Percentiles rank a stretch among this genome's conserved stretches.
Conservation (phyloP, 92 coral and sea anemone species). For the Pocillopora grandis region DNA sequence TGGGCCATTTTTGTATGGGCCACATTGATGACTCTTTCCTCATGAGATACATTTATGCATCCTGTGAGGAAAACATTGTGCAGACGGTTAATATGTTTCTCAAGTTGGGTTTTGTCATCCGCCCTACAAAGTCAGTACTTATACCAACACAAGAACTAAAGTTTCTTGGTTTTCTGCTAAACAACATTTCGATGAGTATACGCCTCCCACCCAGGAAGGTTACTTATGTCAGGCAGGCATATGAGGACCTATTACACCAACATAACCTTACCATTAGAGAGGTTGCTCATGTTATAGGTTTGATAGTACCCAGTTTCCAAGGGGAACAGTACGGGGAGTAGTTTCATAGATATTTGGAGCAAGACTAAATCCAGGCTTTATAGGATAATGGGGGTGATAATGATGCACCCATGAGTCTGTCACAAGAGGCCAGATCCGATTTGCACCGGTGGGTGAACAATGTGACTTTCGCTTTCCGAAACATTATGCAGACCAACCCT, state of each 20-base stretch:
- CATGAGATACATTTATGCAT: too few relatives aligned
- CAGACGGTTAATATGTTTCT: too few relatives aligned
- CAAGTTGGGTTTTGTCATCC: neutral
- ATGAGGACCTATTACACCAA: neutral
- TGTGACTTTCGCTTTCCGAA: neutral
- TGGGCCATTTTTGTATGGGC: too few relatives aligned
- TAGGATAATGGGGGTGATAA: neutral
- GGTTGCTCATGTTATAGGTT: slow-evolving; percentile 1
- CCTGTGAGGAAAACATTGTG: too few relatives aligned
- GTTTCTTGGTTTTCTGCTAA: neutral
- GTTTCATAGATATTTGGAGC: neutral
- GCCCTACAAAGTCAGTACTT: neutral
- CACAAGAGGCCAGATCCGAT: neutral
- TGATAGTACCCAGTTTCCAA: slow-evolving; percentile 25
- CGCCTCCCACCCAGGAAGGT: neutral
- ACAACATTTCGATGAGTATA: neutral
- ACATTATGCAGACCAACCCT: too few relatives aligned
- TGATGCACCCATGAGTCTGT: neutral
- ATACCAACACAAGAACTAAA: neutral
- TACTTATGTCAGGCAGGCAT: neutral
- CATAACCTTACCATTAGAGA: slow-evolving; percentile 1
- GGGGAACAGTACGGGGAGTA: slow-evolving; percentile 20
- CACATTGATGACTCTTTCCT: too few relatives aligned
- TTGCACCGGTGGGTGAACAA: neutral
- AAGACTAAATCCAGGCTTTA: neutral